Percentiles rank a stretch among this genome's conserved stretches.
phyloP scores from a whole-genome alignment of 2,888 invertebrate genomes.

The Temnothorax unifasciatus region DNA sequence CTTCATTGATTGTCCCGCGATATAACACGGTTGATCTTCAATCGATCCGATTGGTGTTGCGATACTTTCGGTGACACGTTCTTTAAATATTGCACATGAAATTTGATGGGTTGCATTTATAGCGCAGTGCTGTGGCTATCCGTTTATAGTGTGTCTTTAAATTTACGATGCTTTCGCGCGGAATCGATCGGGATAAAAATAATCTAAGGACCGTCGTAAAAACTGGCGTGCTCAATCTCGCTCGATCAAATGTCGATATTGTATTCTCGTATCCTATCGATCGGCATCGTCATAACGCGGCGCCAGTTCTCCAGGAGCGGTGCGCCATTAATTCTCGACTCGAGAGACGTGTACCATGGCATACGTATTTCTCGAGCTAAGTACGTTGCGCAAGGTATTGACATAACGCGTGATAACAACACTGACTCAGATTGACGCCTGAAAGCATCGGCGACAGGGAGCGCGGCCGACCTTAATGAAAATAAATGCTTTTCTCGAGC shows the following conservation, averaged over 20 bases:
- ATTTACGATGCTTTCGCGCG: slow-evolving; percentile 31
- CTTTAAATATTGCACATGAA: slow-evolving; percentile 31
- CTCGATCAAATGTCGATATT: slow-evolving; percentile 44
- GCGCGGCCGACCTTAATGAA: slow-evolving; percentile 62
- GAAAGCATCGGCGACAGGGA: slow-evolving; percentile 47
- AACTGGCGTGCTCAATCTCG: slow-evolving; percentile 34
- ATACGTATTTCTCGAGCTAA: slow-evolving; percentile 28
- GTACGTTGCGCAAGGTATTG: slow-evolving; percentile 36
- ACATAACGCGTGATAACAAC: slow-evolving; percentile 46
- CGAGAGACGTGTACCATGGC: background rate
- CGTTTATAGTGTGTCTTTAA: background rate
- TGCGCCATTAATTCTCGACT: slow-evolving; percentile 33
- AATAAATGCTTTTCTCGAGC: slow-evolving; percentile 64
- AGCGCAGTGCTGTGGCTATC: background rate
- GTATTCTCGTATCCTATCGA: slow-evolving; percentile 24
- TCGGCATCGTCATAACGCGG: slow-evolving; percentile 20
- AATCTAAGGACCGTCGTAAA: slow-evolving; percentile 40
- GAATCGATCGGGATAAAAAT: slow-evolving; percentile 35
- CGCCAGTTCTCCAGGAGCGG: slow-evolving; percentile 36
- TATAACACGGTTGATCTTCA: background rate
- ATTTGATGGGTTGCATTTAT: slow-evolving; percentile 29
- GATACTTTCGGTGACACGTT: background rate
- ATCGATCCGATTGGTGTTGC: background rate
- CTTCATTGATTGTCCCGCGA: background rate
- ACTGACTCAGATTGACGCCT: slow-evolving; percentile 45